phyloP scores from a whole-genome alignment of 1,140 invertebrate species.

The Aethina tumida region DNA sequence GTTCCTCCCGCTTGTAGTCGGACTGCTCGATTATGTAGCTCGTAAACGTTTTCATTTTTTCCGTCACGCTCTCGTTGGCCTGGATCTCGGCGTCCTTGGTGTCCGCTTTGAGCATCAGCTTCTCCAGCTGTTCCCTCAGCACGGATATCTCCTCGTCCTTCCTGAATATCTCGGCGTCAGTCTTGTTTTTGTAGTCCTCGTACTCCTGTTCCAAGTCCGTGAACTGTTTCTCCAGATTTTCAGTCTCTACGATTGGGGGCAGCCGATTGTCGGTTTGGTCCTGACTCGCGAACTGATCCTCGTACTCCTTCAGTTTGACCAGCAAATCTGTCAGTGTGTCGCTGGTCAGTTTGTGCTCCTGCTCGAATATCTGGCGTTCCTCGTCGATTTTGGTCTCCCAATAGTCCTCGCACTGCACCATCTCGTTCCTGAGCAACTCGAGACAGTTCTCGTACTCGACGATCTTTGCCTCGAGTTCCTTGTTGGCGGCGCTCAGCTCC shows the following conservation, averaged over 20 bases:
- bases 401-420: slow-evolving; percentile 77
- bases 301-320: slow-evolving; percentile 67
- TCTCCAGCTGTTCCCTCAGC: slow-evolving; percentile 41
- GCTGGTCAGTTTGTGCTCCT: slow-evolving; percentile 65
- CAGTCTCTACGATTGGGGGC: slow-evolving; percentile 66
- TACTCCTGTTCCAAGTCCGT: slow-evolving; percentile 61
- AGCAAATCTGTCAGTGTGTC: slow-evolving; percentile 66
- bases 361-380: slow-evolving; percentile 61
- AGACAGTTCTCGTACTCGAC: slow-evolving; percentile 59
- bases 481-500: slow-evolving; percentile 36
- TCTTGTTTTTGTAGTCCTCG: slow-evolving; percentile 42
- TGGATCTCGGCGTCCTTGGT: slow-evolving; percentile 19
- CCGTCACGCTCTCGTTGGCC: slow-evolving; percentile 16
- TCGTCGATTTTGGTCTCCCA: slow-evolving; percentile 70
- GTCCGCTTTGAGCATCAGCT: slow-evolving; percentile 18
- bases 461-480: slow-evolving; percentile 44
- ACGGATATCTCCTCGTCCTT: slow-evolving; percentile 46
- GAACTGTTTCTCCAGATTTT: slow-evolving; percentile 62
- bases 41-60: slow-evolving; percentile 26
- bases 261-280: slow-evolving; percentile 40
- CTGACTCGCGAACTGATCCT: slow-evolving; percentile 57
- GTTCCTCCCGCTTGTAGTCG: slow-evolving; percentile 13
- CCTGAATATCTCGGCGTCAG: slow-evolving; percentile 36
- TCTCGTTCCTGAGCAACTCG: slow-evolving; percentile 62
- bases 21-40: slow-evolving; percentile 21